A percentile compares a stretch with the other conserved stretches of the same genome.
Conservation (phyloP, 2,797 vertebrate genomes). For the Hippopotamyrus pictus region DNA sequence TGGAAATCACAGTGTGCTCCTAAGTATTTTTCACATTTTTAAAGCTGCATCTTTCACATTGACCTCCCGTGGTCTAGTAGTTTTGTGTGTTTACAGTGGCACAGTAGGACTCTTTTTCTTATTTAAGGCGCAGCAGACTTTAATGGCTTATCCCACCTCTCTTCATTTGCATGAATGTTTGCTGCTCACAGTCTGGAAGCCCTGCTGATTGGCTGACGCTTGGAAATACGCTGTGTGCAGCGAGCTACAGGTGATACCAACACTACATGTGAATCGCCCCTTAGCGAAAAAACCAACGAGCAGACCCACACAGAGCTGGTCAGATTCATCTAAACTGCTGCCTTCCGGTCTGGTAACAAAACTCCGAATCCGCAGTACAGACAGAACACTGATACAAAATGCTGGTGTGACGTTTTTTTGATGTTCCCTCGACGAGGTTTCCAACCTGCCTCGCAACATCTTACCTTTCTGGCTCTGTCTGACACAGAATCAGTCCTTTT, state of each 20-base stretch:
- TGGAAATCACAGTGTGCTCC: not conserved
- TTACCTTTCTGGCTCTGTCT: slow-evolving; percentile 48
- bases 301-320: slow-evolving; percentile 51
- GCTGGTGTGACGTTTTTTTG: slow-evolving; percentile 57
- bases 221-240: not conserved
- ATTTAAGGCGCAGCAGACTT: slow-evolving; percentile 1
- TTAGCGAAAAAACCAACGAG: slow-evolving; percentile 52
- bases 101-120: slow-evolving; percentile 33
- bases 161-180: slow-evolving; percentile 6
- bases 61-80: slow-evolving; percentile 45
- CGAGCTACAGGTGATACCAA: not conserved
- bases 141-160: not conserved
- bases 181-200: not conserved
- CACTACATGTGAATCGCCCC: slow-evolving; percentile 15
- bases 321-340: slow-evolving; percentile 53
- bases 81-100: slow-evolving; percentile 57
- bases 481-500: slow-evolving; percentile 60
- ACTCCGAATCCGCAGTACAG: slow-evolving; percentile 17
- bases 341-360: not conserved
- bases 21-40: slow-evolving; percentile 11
- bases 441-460: not conserved
- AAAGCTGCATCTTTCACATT: slow-evolving; percentile 41
- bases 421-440: slow-evolving; percentile 33
- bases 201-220: not conserved
- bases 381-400: slow-evolving; percentile 53